Base-by-base conservation (phyloP, 2,888 invertebrate genomes). In the Anticlea derivata region DNA sequence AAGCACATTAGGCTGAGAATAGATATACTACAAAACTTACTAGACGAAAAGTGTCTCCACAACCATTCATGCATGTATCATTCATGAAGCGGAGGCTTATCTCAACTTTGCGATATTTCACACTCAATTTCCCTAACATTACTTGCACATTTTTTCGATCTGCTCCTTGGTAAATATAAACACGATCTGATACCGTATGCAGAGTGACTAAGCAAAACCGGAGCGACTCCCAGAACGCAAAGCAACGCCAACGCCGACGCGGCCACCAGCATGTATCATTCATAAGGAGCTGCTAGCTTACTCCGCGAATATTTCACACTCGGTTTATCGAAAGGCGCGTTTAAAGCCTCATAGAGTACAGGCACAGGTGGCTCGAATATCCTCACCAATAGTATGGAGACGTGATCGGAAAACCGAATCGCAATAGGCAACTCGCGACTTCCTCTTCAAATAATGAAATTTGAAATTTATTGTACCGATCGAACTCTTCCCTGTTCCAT, bases 381-480 rank as follows among this genome's bases (percentile, higher is more conserved):
- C 86, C 84, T 73, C 82, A 81, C 86, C 86, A 86, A 88, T 88
- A 87, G 81, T 80, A 86, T 80, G 72, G 72, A 81, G 86, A 87
- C 88, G 87, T 88, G 87, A 87, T 86, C 86, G 79, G 88, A 82
- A 86, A 86, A 78, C 82, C 74, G 74, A 80, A 84, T 82, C 66
- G 79, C 81, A 77, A 83, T 83, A 82, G 84, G 79, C 80, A 83
- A 80, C 80, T 83, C 79, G 83, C 81, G 83, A 83, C 82, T 83
- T 85, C 83, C 85, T 87, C 78, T 84, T 86, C 85, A 86, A 86
- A 86, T 86, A 86, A 87, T 86, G 84, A 86, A 86, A 86, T 87
- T 86, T 86, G 78, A 86, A 88, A 86, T 87, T 86, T 87, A 87
- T 86, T 85, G 82, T 80, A 70, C 73, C 83, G 77, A 84, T 85